Base-by-base conservation (phyloP, 2,113 vertebrate species). In the Xyrauchen texanus region DNA sequence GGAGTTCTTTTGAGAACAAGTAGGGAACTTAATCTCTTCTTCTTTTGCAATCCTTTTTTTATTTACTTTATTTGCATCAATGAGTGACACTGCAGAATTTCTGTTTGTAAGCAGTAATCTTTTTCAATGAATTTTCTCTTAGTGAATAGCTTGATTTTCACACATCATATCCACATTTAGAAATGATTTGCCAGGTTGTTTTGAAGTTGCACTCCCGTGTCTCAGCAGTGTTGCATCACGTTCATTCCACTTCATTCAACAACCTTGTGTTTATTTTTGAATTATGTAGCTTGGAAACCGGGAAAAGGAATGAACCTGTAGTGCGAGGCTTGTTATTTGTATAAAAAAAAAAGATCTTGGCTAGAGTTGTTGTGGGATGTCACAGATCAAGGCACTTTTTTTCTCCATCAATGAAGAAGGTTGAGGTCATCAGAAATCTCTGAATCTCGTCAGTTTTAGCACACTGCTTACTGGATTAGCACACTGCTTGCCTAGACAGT, bases 1-100 rank as follows among this genome's bases (percentile, higher is more conserved):
- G 93, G 92, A 93, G 87, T 83, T 88, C 90, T 91, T 92, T 94
- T 91, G 90, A 93, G 83, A 91, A 88, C 91, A 94, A 91, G 91
- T 94, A 94, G 92, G 92, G 87, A 87, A 86, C 63, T 71, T 64
- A 61, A 66, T 52, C 47, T 78, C 47, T 64, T 42, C 46, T 67
- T n/a, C n/a, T n/a, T n/a, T n/a, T n/a, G n/a, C n/a, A 51, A 21
- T 51, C 49, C 12, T 57, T 49, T 49, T 52, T 9, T 68, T 2
- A 8, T 5, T 42, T 52, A 34, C 16, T 49, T 52, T 72, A 16
- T 16, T 11, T 47, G 45, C 8, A 49, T 44, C 9, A 72, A 53
- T 16, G 46, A 60, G 6, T 21, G 55, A 12, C 8, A 60, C 44
- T 16, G 13, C 13, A 2, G 1, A 58, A 58, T 58, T 58, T n/a